Base-by-base conservation (phyloP, 2,797 vertebrate species). In the Diglossa cyanea region DNA sequence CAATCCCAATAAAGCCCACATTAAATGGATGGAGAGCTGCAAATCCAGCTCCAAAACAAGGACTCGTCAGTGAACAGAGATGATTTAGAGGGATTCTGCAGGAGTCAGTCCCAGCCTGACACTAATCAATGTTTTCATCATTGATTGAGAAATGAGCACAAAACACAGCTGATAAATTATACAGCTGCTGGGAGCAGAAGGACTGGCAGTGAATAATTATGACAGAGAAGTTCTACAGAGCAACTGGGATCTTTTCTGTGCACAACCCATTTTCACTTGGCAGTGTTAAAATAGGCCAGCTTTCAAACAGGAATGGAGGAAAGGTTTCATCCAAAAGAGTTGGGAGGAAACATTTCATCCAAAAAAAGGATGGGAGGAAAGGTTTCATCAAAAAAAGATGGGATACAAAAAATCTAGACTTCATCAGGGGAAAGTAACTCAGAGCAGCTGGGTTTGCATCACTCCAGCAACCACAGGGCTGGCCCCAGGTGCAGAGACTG, bases 81-180 rank as follows among this genome's bases (percentile, higher is more conserved):
- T 73, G 71, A 87, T 91, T 92, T 77, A 81, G 80, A 72, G 70
- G 70, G 70, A 91, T 90, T 75, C 83, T 91, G 83, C 71, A 42
- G 3, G 45, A 90, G 81, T 40, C 5, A 2, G 80, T 87, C 88
- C 88, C 95, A 94, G 93, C 53, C 94, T 89, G 93, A 91, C 91
- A 87, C 90, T 96, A 95, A 96, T 96, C 95, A 97, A 91, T 95
- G 94, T 95, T 96, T 97, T 97, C 94, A 93, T 95, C 94, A 89
- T 67, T 89, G 94, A 90, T 93, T 85, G 94, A 95, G 90, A 87
- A 85, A 93, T 10, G 53, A 91, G 94, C 92, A 92, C 84, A 95
- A 96, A 96, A 97, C 94, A 97, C 94, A 96, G 94, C 94, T 95
- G 96, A 95, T 87, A 76, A 93, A 92, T 94, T 73, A 73, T 82